phyloP scores from a whole-genome alignment of 2,888 invertebrate genomes.

The Heliconius ismenius region DNA sequence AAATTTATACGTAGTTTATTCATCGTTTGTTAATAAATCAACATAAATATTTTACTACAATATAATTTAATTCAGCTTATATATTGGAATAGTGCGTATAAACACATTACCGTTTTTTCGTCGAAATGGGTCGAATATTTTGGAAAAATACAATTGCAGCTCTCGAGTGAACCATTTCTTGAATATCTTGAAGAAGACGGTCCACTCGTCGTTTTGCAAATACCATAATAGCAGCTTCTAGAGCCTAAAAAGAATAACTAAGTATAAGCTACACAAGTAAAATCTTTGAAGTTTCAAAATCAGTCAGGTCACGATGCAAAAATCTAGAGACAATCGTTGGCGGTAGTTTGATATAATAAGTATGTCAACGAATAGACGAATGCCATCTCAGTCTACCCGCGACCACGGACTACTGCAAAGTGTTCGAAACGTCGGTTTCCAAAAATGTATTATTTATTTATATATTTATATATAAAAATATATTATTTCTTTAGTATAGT shows the following conservation, averaged over 20 bases:
- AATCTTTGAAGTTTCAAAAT: no score
- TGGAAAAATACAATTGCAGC: conserved; percentile 64
- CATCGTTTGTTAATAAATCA: no score
- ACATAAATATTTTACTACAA: no score
- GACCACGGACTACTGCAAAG: no score
- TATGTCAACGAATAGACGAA: no score
- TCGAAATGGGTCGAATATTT: conserved; percentile 52
- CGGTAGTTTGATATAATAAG: no score
- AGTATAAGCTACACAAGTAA: neutral
- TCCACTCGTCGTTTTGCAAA: conserved; percentile 68
- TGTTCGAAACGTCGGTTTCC: no score
- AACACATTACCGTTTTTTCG: conserved; percentile 55
- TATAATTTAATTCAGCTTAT: neutral
- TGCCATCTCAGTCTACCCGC: no score
- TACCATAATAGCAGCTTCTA: conserved; percentile 64
- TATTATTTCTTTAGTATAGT: neutral
- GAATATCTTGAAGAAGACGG: conserved; percentile 60
- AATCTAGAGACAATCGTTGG: no score
- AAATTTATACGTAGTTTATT: no score
- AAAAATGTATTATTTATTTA: no score
- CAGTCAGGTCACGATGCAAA: no score
- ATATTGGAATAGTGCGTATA: neutral
- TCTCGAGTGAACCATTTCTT: conserved; percentile 55
- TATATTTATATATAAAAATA: neutral
- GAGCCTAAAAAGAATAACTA: conserved; percentile 50